These are phyloP conservation scores for Megathymus violae DNA, from an alignment of 1,140 invertebrate genomes.

Conservation along the genomic window DNA sequence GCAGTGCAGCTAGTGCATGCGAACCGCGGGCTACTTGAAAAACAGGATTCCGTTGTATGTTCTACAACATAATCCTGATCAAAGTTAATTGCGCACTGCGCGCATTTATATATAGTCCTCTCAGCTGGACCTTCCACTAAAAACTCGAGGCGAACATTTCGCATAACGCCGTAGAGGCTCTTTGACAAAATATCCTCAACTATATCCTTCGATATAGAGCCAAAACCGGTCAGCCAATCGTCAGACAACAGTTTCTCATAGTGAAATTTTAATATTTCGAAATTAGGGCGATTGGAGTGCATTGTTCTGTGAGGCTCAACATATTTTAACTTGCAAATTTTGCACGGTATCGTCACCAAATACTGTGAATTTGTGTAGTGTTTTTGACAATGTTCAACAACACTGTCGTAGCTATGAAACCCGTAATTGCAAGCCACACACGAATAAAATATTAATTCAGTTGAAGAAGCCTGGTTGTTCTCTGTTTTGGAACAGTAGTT, in stretches of 20 bases:
- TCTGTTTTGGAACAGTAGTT: slow-evolving; percentile 13
- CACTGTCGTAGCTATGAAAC: slow-evolving; percentile 35
- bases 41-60: slow-evolving; percentile 36
- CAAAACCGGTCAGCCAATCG: slow-evolving; percentile 42
- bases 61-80: slow-evolving; percentile 28
- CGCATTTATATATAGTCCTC: slow-evolving; percentile 42
- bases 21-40: neutral
- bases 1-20: slow-evolving; percentile 34
- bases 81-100: slow-evolving; percentile 33
- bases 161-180: slow-evolving; percentile 41
- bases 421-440: slow-evolving; percentile 40
- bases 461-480: neutral
- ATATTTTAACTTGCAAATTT: slow-evolving; percentile 12
- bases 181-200: slow-evolving; percentile 40
- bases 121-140: slow-evolving; percentile 36
- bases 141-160: slow-evolving; percentile 37
- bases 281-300: slow-evolving; percentile 17
- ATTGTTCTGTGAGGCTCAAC: slow-evolving; percentile 25
- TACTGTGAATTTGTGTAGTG: slow-evolving; percentile 44
- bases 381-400: slow-evolving; percentile 45
- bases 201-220: slow-evolving; percentile 33
- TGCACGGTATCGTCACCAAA: neutral
- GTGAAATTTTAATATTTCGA: slow-evolving; percentile 41
- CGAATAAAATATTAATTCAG: slow-evolving; percentile 31
- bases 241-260: slow-evolving; percentile 36